Conservation (phyloP, 2,888 invertebrate species). For the Escarpia spicata region DNA sequence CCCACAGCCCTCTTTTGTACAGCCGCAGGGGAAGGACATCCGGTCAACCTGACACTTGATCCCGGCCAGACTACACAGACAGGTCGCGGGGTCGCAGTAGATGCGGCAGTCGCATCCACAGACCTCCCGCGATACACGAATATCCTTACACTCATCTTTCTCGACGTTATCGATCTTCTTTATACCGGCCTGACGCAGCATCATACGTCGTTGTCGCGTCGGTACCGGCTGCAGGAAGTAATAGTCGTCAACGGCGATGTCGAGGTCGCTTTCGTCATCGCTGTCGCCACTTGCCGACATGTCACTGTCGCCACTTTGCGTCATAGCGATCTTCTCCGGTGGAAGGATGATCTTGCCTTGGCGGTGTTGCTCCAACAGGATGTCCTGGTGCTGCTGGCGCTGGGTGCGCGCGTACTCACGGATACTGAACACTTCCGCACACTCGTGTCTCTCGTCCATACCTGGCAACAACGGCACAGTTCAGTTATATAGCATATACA, state of each 20-base stretch:
- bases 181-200: slow-evolving; percentile 91
- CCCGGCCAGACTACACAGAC: slow-evolving; percentile 91
- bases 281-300: background rate
- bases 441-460: slow-evolving; percentile 78
- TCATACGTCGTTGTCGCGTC: slow-evolving; percentile 83
- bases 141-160: slow-evolving; percentile 93
- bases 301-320: background rate
- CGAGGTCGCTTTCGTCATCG: background rate
- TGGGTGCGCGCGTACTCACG: slow-evolving; percentile 90
- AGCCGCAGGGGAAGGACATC: slow-evolving; percentile 95
- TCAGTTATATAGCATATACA: too few relatives aligned
- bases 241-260: slow-evolving; percentile 59
- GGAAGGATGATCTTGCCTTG: slow-evolving; percentile 62
- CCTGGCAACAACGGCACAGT: slow-evolving; percentile 68
- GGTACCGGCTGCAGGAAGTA: slow-evolving; percentile 80
- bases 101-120: slow-evolving; percentile 65
- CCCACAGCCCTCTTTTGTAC: slow-evolving; percentile 91
- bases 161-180: slow-evolving; percentile 91
- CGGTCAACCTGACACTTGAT: slow-evolving; percentile 98
- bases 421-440: slow-evolving; percentile 82
- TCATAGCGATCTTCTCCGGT: slow-evolving; percentile 32
- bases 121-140: slow-evolving; percentile 86
- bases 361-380: slow-evolving; percentile 77
- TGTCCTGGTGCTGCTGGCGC: slow-evolving; percentile 84
- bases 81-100: slow-evolving; percentile 92